Evolutionary conservation across 1,140 invertebrate species (phyloP).

Genomic region (Colletes gigas): DNA sequence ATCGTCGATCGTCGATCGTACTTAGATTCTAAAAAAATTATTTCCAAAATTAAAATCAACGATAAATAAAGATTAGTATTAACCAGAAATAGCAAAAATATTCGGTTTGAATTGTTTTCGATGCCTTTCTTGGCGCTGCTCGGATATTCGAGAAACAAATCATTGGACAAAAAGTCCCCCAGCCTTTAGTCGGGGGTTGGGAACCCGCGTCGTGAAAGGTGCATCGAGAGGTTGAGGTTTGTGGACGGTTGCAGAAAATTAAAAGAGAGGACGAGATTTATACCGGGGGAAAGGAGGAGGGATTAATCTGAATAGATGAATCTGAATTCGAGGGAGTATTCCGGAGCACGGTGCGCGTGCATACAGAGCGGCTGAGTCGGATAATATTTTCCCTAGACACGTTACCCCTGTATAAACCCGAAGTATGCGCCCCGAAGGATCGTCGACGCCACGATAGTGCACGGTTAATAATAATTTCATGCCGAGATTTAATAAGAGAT

Average conservation of each 20-base stretch:
- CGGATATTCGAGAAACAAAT: too few relatives aligned
- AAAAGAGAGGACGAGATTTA: conserved; percentile 7
- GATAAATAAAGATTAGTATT: too few relatives aligned
- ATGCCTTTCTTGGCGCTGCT: too few relatives aligned
- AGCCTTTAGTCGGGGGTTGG: too few relatives aligned
- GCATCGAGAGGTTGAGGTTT: neutral
- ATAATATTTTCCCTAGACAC: conserved; percentile 40
- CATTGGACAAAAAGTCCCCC: too few relatives aligned
- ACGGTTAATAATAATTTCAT: conserved; percentile 61
- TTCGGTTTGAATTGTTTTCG: too few relatives aligned
- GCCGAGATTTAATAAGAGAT: conserved; percentile 67
- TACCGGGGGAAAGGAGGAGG: neutral
- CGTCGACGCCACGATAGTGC: conserved; percentile 43
- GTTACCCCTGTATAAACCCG: conserved; percentile 17
- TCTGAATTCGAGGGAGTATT: conserved; percentile 41
- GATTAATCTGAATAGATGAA: conserved; percentile 43
- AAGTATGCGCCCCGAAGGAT: conserved; percentile 27
- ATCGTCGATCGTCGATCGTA: too few relatives aligned
- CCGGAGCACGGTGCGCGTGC: conserved; percentile 4
- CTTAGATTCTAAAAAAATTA: too few relatives aligned
- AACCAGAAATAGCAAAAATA: too few relatives aligned
- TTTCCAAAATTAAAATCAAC: too few relatives aligned
- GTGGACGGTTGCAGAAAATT: conserved; percentile 15
- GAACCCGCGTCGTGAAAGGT: neutral
- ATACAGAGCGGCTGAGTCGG: neutral